phyloP scores from a whole-genome alignment of 1,140 invertebrate genomes.

The Orchestia grillus region DNA sequence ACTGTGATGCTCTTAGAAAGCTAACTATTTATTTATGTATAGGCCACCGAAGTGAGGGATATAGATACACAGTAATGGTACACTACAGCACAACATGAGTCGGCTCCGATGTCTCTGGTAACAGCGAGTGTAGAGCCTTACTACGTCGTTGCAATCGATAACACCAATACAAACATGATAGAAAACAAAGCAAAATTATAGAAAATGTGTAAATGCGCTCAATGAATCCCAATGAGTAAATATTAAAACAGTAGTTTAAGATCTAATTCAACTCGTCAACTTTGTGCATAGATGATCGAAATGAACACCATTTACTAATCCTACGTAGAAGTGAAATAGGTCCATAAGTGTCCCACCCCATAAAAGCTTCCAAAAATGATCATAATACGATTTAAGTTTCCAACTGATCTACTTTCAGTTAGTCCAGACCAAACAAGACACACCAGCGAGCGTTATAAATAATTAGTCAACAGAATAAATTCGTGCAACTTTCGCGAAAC shows the following conservation, averaged over 20 bases:
- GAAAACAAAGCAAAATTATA: background rate
- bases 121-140: background rate
- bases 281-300: background rate
- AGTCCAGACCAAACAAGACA: background rate
- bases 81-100: background rate
- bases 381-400: background rate
- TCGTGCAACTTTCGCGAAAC: background rate
- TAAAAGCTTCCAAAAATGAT: background rate
- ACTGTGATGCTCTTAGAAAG: background rate
- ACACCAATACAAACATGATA: background rate
- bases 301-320: background rate
- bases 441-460: background rate
- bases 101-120: background rate
- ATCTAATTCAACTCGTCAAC: background rate
- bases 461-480: background rate
- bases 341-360: background rate
- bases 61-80: background rate
- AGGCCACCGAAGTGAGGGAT: conserved; percentile 27
- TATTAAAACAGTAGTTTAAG: too few relatives aligned
- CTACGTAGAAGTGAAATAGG: background rate
- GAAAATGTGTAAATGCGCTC: background rate
- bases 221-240: background rate
- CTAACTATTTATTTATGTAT: conserved; percentile 18
- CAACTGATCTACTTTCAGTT: background rate
- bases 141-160: background rate